Evolutionary conservation across 2,888 invertebrate genomes (phyloP).

Genomic region (Leptinotarsa haldemani): DNA sequence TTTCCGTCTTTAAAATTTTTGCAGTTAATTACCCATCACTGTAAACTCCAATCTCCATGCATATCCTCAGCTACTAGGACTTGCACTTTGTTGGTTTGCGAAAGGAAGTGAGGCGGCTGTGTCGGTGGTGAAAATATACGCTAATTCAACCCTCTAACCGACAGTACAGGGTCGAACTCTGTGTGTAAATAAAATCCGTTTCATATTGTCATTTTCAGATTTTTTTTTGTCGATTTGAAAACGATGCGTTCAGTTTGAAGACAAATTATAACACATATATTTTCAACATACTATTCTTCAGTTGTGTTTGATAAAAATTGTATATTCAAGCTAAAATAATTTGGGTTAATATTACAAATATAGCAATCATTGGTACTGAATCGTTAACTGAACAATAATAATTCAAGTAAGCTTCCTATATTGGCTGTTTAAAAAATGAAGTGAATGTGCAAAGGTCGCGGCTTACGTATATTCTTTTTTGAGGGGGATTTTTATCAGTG

Average conservation of each 20-base stretch:
- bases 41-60: constrained; percentile 56
- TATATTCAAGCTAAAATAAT: too few relatives aligned
- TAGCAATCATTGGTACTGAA: too few relatives aligned
- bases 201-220: neutral
- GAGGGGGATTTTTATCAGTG: too few relatives aligned
- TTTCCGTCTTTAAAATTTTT: constrained; percentile 66
- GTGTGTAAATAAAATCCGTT: neutral
- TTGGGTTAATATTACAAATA: too few relatives aligned
- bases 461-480: too few relatives aligned
- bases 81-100: constrained; percentile 55
- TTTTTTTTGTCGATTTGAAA: neutral
- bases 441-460: too few relatives aligned
- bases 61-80: constrained; percentile 56
- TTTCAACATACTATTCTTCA: too few relatives aligned
- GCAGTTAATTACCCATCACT: constrained; percentile 67
- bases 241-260: neutral
- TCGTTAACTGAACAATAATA: too few relatives aligned
- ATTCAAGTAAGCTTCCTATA: too few relatives aligned
- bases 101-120: constrained; percentile 29
- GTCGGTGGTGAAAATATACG: constrained; percentile 44
- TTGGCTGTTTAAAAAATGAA: too few relatives aligned
- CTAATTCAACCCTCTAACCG: constrained; percentile 45
- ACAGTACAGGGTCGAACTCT: neutral
- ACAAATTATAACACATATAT: too few relatives aligned
- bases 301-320: too few relatives aligned